Percentiles rank a stretch among this genome's conserved stretches.
Conservation (phyloP, 2,797 vertebrate genomes). For the Cynodonichthys magdalenae region DNA sequence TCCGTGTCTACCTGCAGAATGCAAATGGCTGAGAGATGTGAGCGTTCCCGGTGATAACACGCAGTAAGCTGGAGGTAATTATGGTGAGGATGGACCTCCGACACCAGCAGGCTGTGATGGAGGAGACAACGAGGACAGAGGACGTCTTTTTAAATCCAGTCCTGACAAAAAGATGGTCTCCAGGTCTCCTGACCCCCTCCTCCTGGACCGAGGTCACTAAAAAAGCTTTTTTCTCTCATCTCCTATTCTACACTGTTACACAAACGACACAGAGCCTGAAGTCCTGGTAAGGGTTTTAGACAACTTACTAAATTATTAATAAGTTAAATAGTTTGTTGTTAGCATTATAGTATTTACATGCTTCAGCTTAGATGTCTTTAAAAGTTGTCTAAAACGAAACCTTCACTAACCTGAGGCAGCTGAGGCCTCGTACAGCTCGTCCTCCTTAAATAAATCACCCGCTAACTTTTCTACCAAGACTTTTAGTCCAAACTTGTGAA, state of each 20-base stretch:
- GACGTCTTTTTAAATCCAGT: conserved; percentile 78
- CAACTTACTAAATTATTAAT: no score
- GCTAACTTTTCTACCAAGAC: no score
- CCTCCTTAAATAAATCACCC: no score
- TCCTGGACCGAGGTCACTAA: conserved; percentile 43
- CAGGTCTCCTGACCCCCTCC: conserved; percentile 54
- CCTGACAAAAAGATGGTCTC: conserved; percentile 65
- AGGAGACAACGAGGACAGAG: conserved; percentile 27
- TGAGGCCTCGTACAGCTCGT: no score
- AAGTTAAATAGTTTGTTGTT: no score
- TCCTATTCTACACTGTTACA: not conserved
- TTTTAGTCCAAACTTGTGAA: no score
- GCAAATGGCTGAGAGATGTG: conserved; percentile 44
- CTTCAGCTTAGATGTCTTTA: no score
- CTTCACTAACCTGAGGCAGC: no score
- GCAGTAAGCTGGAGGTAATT: conserved; percentile 53
- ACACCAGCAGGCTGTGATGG: conserved; percentile 38
- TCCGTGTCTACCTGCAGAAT: conserved; percentile 21
- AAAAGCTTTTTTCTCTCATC: conserved; percentile 5
- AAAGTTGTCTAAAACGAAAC: no score
- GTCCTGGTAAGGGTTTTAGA: no score
- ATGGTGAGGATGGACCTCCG: conserved; percentile 34
- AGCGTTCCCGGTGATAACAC: conserved; percentile 26
- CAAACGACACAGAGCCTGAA: no score
- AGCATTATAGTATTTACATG: no score